Conservation (phyloP, 2,888 invertebrate genomes). For the Augiades crinisus region DNA sequence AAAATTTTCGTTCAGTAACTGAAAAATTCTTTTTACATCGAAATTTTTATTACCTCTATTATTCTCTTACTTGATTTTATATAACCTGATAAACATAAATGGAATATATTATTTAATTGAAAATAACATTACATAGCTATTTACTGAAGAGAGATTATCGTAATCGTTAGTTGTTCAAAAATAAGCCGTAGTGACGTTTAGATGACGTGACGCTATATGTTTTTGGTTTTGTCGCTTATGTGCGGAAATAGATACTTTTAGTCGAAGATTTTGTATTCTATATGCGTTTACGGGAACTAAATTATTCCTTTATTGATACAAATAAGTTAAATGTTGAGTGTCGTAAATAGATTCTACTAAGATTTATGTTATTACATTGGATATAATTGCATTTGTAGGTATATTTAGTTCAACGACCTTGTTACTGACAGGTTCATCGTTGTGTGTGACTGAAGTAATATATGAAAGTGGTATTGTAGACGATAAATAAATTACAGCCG, state of each 20-base stretch:
- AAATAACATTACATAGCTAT: too few relatives aligned
- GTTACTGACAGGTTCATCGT: slow-evolving; percentile 81
- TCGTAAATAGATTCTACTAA: slow-evolving; percentile 41
- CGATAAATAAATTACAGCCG: slow-evolving; percentile 54
- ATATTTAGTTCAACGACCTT: slow-evolving; percentile 82
- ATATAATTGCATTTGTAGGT: slow-evolving; percentile 68
- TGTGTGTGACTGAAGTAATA: slow-evolving; percentile 69
- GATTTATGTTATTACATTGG: slow-evolving; percentile 45
- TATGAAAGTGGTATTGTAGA: slow-evolving; percentile 71
- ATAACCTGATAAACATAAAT: too few relatives aligned
- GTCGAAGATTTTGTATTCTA: slow-evolving; percentile 35
- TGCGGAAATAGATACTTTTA: slow-evolving; percentile 41
- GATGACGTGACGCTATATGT: slow-evolving; percentile 66
- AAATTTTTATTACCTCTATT: too few relatives aligned
- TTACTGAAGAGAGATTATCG: slow-evolving; percentile 8
- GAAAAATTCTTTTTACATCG: too few relatives aligned
- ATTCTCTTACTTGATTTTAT: too few relatives aligned
- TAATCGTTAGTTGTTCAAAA: slow-evolving; percentile 9
- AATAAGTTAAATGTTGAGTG: slow-evolving; percentile 34
- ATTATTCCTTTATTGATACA: slow-evolving; percentile 3
- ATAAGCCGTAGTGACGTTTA: slow-evolving; percentile 35
- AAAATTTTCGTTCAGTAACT: too few relatives aligned
- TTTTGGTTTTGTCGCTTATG: slow-evolving; percentile 55
- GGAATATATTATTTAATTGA: too few relatives aligned
- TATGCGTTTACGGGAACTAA: background rate